Evolutionary conservation across 2,797 vertebrate species (phyloP).

Genomic region (Lutjanus argentimaculatus): DNA sequence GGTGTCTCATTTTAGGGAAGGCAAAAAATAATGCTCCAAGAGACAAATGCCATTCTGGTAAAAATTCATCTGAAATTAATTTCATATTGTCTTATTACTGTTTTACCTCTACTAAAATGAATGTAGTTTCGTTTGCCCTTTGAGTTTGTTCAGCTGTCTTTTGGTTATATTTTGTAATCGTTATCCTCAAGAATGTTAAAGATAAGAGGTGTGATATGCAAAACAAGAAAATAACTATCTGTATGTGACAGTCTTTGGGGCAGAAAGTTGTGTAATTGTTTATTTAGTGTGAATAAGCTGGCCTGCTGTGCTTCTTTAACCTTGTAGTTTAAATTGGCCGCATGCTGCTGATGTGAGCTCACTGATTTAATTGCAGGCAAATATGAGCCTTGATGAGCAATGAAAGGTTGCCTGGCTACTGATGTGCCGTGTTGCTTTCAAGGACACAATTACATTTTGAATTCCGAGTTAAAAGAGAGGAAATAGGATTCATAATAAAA

Average conservation of each 20-base stretch:
- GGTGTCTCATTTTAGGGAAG: neutral
- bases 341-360: constrained; percentile 55
- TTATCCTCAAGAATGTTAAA: neutral
- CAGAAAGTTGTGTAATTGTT: constrained; percentile 32
- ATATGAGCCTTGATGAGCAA: constrained; percentile 62
- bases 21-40: neutral
- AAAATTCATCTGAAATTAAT: neutral
- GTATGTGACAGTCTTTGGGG: constrained; percentile 10
- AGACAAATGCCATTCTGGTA: neutral
- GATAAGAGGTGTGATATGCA: neutral
- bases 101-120: neutral
- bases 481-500: constrained; percentile 57
- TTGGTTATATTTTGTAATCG: neutral
- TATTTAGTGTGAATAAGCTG: constrained; percentile 41
- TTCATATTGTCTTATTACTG: neutral
- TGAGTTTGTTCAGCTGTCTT: neutral
- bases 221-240: constrained; percentile 14
- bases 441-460: constrained; percentile 69
- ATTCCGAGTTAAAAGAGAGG: constrained; percentile 64
- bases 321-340: constrained; percentile 44
- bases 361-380: constrained; percentile 70
- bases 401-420: constrained; percentile 79
- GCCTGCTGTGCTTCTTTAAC: constrained; percentile 43
- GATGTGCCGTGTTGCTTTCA: constrained; percentile 70
- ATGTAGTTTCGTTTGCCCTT: neutral